Evolutionary conservation across 1,140 invertebrate species (phyloP).

Genomic region (Dreissena rostriformis): DNA sequence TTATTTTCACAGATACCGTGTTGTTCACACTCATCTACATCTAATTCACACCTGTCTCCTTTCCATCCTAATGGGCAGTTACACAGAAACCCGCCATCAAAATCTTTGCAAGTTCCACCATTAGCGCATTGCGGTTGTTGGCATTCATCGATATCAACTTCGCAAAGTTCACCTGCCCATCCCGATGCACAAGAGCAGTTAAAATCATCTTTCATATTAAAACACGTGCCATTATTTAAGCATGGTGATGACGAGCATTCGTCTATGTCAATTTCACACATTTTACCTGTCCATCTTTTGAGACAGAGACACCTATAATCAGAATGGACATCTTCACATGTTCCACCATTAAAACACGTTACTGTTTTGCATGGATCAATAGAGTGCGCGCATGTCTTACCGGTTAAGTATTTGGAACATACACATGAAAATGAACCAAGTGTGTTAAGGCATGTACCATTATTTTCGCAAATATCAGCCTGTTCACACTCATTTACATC

Average conservation of each 20-base stretch:
- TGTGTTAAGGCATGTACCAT: slow-evolving; percentile 49
- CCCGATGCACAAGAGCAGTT: slow-evolving; percentile 36
- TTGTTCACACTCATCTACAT: slow-evolving; percentile 20
- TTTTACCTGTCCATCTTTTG: slow-evolving; percentile 21
- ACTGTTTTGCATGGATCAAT: slow-evolving; percentile 55
- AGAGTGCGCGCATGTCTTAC: slow-evolving; percentile 32
- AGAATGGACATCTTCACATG: neutral
- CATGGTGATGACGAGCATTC: slow-evolving; percentile 55
- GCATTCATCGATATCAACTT: no score
- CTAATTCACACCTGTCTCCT: slow-evolving; percentile 10
- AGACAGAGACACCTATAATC: slow-evolving; percentile 9
- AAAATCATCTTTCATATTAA: slow-evolving; percentile 25
- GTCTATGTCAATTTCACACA: slow-evolving; percentile 52
- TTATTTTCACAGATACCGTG: neutral
- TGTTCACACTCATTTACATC: slow-evolving; percentile 49
- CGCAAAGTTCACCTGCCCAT: slow-evolving; percentile 44
- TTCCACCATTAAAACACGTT: slow-evolving; percentile 31
- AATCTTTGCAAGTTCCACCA: slow-evolving; percentile 33
- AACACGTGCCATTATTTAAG: slow-evolving; percentile 26
- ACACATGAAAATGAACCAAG: slow-evolving; percentile 50
- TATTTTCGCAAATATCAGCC: slow-evolving; percentile 87
- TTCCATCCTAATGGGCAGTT: slow-evolving; percentile 32
- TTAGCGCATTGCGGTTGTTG: no score
- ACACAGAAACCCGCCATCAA: slow-evolving; percentile 38
- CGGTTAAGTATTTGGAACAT: slow-evolving; percentile 32